A percentile compares a stretch with the other conserved stretches of the same genome.
phyloP scores from a whole-genome alignment of 2,888 invertebrate species.

The Tenthredo mesomela region DNA sequence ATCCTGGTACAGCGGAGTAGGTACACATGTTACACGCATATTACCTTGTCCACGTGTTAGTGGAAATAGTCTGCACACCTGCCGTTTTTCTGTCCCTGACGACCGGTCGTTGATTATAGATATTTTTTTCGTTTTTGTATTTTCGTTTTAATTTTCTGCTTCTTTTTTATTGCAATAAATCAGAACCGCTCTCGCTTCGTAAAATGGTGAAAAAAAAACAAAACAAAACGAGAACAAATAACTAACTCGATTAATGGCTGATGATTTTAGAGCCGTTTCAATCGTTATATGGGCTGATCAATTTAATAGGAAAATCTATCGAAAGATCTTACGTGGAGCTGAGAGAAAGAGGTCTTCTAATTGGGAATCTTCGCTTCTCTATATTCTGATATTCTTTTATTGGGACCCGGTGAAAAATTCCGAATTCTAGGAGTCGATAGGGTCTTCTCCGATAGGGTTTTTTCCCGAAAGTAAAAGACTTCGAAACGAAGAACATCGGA shows the following conservation, averaged over 20 bases:
- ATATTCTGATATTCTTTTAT: too few species aligned
- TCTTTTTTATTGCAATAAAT: constrained; percentile 14
- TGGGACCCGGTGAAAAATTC: too few species aligned
- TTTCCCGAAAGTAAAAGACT: too few species aligned
- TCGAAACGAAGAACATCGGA: too few species aligned
- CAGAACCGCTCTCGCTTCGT: neutral
- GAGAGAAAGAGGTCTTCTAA: neutral
- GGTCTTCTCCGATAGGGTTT: too few species aligned
- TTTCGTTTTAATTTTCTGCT: neutral
- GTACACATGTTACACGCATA: constrained; percentile 26
- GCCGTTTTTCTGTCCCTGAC: constrained; percentile 42
- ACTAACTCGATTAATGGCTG: neutral
- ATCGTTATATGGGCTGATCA: neutral
- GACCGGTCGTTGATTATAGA: constrained; percentile 42
- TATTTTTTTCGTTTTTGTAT: neutral
- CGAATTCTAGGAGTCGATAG: too few species aligned
- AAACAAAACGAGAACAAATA: neutral
- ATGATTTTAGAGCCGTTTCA: neutral
- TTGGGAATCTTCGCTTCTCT: neutral
- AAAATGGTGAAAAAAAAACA: neutral
- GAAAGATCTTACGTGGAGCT: neutral
- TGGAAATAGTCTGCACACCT: constrained; percentile 36
- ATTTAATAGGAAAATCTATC: neutral
- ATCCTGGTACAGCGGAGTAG: neutral
- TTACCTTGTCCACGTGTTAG: constrained; percentile 12